These are phyloP conservation scores for Cygnus olor DNA, from an alignment of 2,797 vertebrate genomes.

Conservation along the genomic window DNA sequence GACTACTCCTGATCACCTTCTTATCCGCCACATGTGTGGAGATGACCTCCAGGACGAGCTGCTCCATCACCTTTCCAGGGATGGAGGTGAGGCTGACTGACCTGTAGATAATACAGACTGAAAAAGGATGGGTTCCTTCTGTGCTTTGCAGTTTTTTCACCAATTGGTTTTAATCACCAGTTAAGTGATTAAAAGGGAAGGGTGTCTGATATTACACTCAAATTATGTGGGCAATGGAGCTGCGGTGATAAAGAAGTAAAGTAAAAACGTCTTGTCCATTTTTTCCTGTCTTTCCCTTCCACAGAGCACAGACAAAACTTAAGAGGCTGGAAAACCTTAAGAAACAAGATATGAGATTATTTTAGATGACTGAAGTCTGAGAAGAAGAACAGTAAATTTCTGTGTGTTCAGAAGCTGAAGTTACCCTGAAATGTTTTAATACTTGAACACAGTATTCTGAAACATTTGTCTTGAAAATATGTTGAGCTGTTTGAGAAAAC, in stretches of 20 bases:
- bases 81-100: too few species aligned
- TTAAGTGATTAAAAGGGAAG: background rate
- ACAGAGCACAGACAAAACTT: background rate
- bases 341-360: background rate
- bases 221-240: background rate
- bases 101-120: background rate
- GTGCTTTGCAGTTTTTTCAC: background rate
- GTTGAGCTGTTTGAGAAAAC: background rate
- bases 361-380: background rate
- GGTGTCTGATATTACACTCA: background rate
- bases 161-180: background rate
- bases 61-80: too few species aligned
- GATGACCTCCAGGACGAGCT: too few species aligned
- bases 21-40: too few species aligned
- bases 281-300: background rate
- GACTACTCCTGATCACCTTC: too few species aligned
- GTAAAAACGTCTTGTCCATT: background rate
- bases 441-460: background rate
- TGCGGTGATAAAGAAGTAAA: background rate
- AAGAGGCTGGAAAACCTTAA: background rate
- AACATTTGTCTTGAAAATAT: background rate
- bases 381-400: background rate
- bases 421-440: background rate
- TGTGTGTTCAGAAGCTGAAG: background rate
- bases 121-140: background rate